A percentile compares a stretch with the other conserved stretches of the same genome.
Conservation (phyloP, 2,797 vertebrate genomes). For the Scleropages formosus region DNA sequence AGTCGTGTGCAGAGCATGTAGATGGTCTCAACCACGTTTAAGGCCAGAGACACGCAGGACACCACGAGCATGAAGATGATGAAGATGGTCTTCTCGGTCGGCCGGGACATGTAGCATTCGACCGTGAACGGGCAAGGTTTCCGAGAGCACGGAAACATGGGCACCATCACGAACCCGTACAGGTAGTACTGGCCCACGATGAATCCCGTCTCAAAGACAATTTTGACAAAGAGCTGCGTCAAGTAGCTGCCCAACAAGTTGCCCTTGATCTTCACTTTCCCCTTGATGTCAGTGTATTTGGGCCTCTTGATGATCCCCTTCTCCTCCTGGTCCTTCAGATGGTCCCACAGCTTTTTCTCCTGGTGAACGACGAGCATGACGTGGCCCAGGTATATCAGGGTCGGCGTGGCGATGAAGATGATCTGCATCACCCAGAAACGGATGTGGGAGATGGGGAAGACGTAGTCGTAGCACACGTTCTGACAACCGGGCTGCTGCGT, state of each 20-base stretch:
- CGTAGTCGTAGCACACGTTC: slow-evolving; percentile 90
- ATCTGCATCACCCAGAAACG: slow-evolving; percentile 98
- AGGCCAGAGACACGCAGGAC: slow-evolving; percentile 71
- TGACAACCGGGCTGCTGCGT: slow-evolving; percentile 90
- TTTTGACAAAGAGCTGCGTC: slow-evolving; percentile 81
- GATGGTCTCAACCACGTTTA: slow-evolving; percentile 72
- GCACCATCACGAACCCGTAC: slow-evolving; percentile 87
- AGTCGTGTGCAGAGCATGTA: slow-evolving; percentile 55
- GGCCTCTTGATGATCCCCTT: slow-evolving; percentile 62
- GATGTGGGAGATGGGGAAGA: slow-evolving; percentile 94
- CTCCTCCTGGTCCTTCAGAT: slow-evolving; percentile 49
- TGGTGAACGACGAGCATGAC: slow-evolving; percentile 73
- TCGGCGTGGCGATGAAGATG: slow-evolving; percentile 80
- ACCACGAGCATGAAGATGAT: slow-evolving; percentile 85
- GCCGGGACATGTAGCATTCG: slow-evolving; percentile 82
- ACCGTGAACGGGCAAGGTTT: slow-evolving; percentile 83
- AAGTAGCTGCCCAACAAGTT: slow-evolving; percentile 87
- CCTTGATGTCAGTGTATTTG: slow-evolving; percentile 73
- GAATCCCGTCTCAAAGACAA: slow-evolving; percentile 83
- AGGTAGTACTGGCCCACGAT: slow-evolving; percentile 91
- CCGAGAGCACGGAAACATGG: slow-evolving; percentile 81
- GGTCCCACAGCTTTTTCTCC: slow-evolving; percentile 82
- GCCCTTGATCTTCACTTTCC: slow-evolving; percentile 81
- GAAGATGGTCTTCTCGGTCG: slow-evolving; percentile 83
- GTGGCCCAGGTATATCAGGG: slow-evolving; percentile 72